phyloP scores from a whole-genome alignment of 2,113 vertebrate genomes.

The Rana temporaria region DNA sequence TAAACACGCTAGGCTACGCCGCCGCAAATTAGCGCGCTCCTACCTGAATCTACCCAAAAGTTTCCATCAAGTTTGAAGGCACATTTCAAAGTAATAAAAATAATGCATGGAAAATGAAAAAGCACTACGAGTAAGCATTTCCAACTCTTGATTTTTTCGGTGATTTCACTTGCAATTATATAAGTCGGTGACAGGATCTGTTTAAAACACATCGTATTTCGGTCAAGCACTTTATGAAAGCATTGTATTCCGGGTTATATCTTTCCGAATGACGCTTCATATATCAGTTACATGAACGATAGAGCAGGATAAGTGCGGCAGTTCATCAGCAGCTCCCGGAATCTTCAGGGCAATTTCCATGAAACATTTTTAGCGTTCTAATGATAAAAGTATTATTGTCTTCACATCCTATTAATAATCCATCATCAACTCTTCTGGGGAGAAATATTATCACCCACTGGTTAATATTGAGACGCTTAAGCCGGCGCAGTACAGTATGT shows the following conservation, averaged over 20 bases:
- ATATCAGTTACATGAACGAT: slow-evolving; percentile 1
- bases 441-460: background rate
- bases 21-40: too few species aligned
- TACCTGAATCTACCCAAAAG: too few species aligned
- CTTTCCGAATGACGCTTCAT: background rate
- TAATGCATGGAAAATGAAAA: too few species aligned
- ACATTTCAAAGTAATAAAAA: too few species aligned
- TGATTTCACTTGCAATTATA: too few species aligned
- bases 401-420: slow-evolving; percentile 12
- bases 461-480: slow-evolving; percentile 1
- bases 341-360: slow-evolving; percentile 1
- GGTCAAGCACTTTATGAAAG: too few species aligned
- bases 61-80: too few species aligned
- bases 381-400: slow-evolving; percentile 40
- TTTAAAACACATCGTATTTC: too few species aligned
- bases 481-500: background rate
- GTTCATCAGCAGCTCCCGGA: slow-evolving; percentile 14
- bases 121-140: too few species aligned
- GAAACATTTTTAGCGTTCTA: slow-evolving; percentile 14
- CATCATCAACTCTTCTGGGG: slow-evolving; percentile 14
- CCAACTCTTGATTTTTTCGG: too few species aligned
- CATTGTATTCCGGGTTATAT: background rate
- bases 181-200: too few species aligned
- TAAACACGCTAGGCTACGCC: too few species aligned
- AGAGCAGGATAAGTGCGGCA: background rate